Conservation (phyloP, 2,113 vertebrate species). For the Onychorhynchus coronatus region DNA sequence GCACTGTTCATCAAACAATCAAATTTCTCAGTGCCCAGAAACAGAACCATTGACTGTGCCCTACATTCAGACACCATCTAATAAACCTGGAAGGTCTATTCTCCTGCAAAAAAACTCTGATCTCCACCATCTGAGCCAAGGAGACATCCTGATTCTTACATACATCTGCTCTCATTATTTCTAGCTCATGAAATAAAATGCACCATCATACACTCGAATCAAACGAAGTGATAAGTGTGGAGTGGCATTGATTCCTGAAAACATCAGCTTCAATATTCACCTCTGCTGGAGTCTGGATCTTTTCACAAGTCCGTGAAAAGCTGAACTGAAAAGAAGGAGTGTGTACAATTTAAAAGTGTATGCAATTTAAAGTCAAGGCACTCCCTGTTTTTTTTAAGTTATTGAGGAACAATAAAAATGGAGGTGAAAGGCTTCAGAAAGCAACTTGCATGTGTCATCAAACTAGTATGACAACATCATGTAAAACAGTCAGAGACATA, state of each 20-base stretch:
- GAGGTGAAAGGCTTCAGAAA: not conserved
- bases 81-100: not conserved
- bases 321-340: not conserved
- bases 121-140: not conserved
- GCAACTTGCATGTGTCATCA: not conserved
- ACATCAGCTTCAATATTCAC: not conserved
- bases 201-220: not conserved
- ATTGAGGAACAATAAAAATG: not conserved
- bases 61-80: not conserved
- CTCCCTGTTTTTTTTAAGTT: not conserved
- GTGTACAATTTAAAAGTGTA: not conserved
- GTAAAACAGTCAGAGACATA: not conserved
- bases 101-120: not conserved
- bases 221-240: not conserved
- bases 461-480: not conserved
- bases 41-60: fast-evolving
- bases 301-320: not conserved
- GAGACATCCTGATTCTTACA: not conserved
- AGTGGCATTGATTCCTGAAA: not conserved
- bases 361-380: not conserved
- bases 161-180: not conserved
- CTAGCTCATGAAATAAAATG: not conserved
- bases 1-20: not conserved
- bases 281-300: not conserved
- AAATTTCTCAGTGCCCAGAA: not conserved